Conservation (phyloP, 23 tunicate genomes). For the Trididemnum nubilum region DNA sequence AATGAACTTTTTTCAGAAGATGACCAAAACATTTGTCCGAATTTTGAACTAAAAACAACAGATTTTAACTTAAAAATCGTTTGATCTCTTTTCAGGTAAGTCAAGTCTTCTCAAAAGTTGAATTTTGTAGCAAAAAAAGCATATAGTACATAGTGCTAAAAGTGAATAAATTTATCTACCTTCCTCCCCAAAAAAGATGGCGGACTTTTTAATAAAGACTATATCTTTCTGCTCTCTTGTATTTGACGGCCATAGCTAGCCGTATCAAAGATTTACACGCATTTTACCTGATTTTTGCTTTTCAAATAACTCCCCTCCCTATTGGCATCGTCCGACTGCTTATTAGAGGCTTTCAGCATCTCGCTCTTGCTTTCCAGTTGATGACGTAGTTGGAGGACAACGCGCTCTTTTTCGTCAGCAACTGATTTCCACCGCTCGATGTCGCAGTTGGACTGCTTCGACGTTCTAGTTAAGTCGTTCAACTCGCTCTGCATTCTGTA, state of each 20-base stretch:
- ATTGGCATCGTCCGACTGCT: slow-evolving; percentile 35
- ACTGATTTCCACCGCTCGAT: slow-evolving; percentile 47
- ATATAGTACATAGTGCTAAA: no score
- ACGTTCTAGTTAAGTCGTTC: slow-evolving; percentile 24
- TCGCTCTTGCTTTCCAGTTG: slow-evolving; percentile 53
- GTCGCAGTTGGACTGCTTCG: slow-evolving; percentile 36
- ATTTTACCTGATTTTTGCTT: slow-evolving; percentile 19
- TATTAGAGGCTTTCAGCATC: slow-evolving; percentile 1
- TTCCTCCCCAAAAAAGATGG: no score
- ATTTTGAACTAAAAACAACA: not conserved
- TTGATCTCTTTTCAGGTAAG: no score
- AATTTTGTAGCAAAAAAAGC: no score
- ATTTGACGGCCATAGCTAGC: no score
- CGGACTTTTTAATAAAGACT: no score
- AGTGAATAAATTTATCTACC: no score
- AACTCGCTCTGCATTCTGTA: slow-evolving; percentile 54
- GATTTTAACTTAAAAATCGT: not conserved
- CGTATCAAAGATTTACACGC: no score
- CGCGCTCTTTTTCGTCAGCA: slow-evolving; percentile 57
- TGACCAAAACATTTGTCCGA: no score
- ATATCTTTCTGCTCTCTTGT: no score
- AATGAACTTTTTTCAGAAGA: no score
- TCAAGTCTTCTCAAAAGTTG: no score
- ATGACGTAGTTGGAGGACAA: slow-evolving; percentile 52
- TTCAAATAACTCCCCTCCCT: slow-evolving; percentile 22